Evolutionary conservation across 2,888 invertebrate genomes (phyloP).

Genomic region (Rhyacophila evoluta): DNA sequence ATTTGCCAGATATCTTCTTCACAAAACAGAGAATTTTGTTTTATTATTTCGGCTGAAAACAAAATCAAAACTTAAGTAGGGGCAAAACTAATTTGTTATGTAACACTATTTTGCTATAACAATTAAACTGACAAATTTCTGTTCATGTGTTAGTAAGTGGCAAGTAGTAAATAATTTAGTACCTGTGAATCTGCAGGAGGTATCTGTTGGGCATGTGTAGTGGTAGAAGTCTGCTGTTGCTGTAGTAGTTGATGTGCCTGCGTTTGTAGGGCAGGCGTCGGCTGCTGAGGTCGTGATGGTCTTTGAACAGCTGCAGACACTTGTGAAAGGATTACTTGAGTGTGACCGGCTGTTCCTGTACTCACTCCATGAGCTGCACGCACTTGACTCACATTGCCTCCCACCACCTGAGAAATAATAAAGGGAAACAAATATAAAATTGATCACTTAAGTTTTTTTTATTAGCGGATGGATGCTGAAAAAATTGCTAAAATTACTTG

Average conservation of each 20-base stretch:
- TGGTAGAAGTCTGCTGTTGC: background rate
- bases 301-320: slow-evolving; percentile 47
- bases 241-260: background rate
- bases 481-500: no score
- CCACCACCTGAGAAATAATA: slow-evolving; percentile 53
- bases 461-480: no score
- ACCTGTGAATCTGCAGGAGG: slow-evolving; percentile 38
- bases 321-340: slow-evolving; percentile 52
- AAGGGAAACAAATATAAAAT: no score
- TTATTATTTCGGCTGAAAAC: slow-evolving; percentile 41
- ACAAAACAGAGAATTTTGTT: background rate
- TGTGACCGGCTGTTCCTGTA: slow-evolving; percentile 31
- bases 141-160: no score
- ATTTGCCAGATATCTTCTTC: background rate
- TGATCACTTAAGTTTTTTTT: no score
- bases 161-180: no score
- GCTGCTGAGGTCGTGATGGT: slow-evolving; percentile 28
- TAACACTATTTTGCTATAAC: no score
- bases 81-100: no score
- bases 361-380: slow-evolving; percentile 32
- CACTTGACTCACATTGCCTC: slow-evolving; percentile 50
- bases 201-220: background rate
- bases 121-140: no score
- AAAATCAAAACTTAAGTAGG: no score
- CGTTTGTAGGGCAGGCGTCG: background rate